These are phyloP conservation scores for Stenoptilia bipunctidactyla DNA, from an alignment of 2,888 invertebrate genomes.

Conservation along the genomic window DNA sequence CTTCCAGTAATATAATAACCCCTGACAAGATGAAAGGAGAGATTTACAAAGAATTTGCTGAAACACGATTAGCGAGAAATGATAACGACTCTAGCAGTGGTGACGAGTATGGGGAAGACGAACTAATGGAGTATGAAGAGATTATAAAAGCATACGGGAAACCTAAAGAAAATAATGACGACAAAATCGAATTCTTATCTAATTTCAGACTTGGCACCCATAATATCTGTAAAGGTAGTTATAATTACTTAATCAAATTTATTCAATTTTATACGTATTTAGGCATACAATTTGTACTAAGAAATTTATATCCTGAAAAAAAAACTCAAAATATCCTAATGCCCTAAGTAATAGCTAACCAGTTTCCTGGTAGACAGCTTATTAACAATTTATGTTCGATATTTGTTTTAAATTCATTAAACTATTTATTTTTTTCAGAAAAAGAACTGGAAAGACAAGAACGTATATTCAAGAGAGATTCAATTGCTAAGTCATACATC, in stretches of 20 bases:
- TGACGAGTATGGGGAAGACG: slow-evolving; percentile 62
- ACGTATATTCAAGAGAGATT: slow-evolving; percentile 59
- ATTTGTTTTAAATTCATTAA: too few species aligned
- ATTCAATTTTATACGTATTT: too few species aligned
- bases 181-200: slow-evolving; percentile 72
- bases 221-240: slow-evolving; percentile 73
- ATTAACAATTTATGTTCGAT: slow-evolving; percentile 2
- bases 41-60: slow-evolving; percentile 47
- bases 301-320: too few species aligned
- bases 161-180: slow-evolving; percentile 49
- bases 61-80: slow-evolving; percentile 31
- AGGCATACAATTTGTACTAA: too few species aligned
- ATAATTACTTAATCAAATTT: too few species aligned
- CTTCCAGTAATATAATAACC: slow-evolving; percentile 38
- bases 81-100: slow-evolving; percentile 54
- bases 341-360: too few species aligned
- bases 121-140: slow-evolving; percentile 51
- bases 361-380: too few species aligned
- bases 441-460: slow-evolving; percentile 74
- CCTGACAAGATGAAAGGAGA: slow-evolving; percentile 49
- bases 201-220: slow-evolving; percentile 75
- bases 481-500: slow-evolving; percentile 63
- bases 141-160: slow-evolving; percentile 62
- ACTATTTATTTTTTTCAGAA: slow-evolving; percentile 25
- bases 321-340: too few species aligned